Evolutionary conservation across 2,888 invertebrate species (phyloP).

Genomic region (Drosophila longiperda): DNA sequence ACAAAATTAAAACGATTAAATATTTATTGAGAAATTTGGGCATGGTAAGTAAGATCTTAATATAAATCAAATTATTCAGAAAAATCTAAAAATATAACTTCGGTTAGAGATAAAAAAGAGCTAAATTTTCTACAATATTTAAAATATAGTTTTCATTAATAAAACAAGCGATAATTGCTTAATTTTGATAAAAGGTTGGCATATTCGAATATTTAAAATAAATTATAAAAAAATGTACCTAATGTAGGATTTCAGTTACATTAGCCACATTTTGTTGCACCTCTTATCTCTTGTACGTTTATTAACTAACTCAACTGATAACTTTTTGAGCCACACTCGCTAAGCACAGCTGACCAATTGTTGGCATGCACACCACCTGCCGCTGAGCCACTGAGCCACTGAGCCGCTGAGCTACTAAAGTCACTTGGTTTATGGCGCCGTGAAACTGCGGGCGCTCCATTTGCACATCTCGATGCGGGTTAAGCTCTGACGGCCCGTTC

Average conservation of each 20-base stretch:
- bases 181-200: background rate
- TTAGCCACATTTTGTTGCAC: slow-evolving; percentile 38
- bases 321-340: slow-evolving; percentile 8
- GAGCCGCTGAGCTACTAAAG: slow-evolving; percentile 68
- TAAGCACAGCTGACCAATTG: slow-evolving; percentile 31
- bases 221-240: background rate
- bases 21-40: background rate
- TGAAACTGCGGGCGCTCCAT: slow-evolving; percentile 74
- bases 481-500: slow-evolving; percentile 28
- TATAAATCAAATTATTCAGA: background rate
- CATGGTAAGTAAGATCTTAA: too few species aligned
- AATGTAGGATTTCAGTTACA: slow-evolving; percentile 26
- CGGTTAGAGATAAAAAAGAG: rapidly evolving
- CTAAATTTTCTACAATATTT: background rate
- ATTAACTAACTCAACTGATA: background rate
- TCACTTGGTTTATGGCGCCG: slow-evolving; percentile 72
- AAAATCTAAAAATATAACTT: background rate
- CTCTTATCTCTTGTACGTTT: background rate
- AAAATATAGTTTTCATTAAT: background rate
- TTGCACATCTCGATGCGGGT: slow-evolving; percentile 69
- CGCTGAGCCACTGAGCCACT: slow-evolving; percentile 8
- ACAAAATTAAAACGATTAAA: background rate
- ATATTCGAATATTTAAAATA: background rate
- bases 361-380: slow-evolving; percentile 54
- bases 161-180: background rate